Evolutionary conservation across 2,888 invertebrate species (phyloP), one percentile per base, ranked within the genome.

Genomic region (Phrixothrix hirtus): DNA sequence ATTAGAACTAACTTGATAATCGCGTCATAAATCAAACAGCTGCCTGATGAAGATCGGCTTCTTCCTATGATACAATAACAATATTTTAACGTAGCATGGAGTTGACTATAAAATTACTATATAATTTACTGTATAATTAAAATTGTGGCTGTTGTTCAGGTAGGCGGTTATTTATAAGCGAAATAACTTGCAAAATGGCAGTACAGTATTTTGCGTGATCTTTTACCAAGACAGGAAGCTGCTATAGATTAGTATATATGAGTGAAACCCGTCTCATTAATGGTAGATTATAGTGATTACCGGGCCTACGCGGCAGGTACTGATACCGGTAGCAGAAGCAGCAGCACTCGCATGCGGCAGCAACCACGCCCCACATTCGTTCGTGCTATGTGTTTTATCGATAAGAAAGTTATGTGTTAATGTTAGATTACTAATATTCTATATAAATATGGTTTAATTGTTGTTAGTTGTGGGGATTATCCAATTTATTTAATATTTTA

Each of bases 231-330:
- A 58, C 55, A 47, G 48, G 59, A 30, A 59, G 61, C 59, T 44
- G 58, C 41, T 57, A 52, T 55, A 56, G 42, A 54, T 60, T 60
- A 58, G 63, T 65, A 64, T 60, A 62, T 64, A 64, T 68, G 67
- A 69, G 64, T 67, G 66, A 68, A 66, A 66, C 59, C 64, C 64
- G 64, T 66, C 67, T 68, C 68, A 68, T 70, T 70, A 68, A 66
- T 64, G 59, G 67, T 60, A 67, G 68, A 70, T 70, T 69, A 70
- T 69, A 69, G 70, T 70, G 68, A 70, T 70, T 70, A 70, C 64
- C 57, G 65, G 63, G 63, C 68, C 70, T 66, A 68, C 70, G 67
- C 69, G 65, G 63, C 59, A 57, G 55, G 55, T 58, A 54, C 53
- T 47, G 51, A 48, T 55, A 55, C 50, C 52, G 53, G 58, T 55